Percentiles rank a stretch among this genome's conserved stretches.
Conservation (phyloP, 2,113 vertebrate species). For the Plecotus auritus region DNA sequence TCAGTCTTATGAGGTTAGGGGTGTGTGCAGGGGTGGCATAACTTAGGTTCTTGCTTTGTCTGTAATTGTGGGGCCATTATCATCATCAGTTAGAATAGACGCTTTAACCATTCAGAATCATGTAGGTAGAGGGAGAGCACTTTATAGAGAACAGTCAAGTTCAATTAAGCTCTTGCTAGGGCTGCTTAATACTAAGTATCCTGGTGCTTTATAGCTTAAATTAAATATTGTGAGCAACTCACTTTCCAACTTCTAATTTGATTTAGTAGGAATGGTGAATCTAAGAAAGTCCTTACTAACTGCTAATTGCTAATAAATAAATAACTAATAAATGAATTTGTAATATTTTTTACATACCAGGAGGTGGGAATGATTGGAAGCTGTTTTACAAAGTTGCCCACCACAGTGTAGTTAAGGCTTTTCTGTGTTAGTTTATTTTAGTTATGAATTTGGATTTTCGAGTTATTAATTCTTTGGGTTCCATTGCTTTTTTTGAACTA, state of each 20-base stretch:
- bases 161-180: neutral
- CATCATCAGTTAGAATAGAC: neutral
- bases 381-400: neutral
- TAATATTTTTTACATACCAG: neutral
- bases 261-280: neutral
- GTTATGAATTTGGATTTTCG: neutral
- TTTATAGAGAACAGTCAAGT: neutral
- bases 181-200: neutral
- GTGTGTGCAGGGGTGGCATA: neutral
- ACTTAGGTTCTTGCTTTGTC: neutral
- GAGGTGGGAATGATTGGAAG: neutral
- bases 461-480: constrained; percentile 19
- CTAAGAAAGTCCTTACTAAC: neutral
- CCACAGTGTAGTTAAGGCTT: neutral
- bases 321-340: neutral
- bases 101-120: neutral
- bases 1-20: neutral
- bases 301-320: constrained; percentile 24
- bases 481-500: neutral
- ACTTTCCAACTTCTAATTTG: constrained; percentile 23
- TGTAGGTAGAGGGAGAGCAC: neutral
- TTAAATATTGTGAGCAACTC: constrained; percentile 9
- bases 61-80: neutral
- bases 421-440: constrained; percentile 10
- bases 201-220: neutral